phyloP scores from a whole-genome alignment of 1,140 invertebrate genomes.

The Drosophila prosaltans region DNA sequence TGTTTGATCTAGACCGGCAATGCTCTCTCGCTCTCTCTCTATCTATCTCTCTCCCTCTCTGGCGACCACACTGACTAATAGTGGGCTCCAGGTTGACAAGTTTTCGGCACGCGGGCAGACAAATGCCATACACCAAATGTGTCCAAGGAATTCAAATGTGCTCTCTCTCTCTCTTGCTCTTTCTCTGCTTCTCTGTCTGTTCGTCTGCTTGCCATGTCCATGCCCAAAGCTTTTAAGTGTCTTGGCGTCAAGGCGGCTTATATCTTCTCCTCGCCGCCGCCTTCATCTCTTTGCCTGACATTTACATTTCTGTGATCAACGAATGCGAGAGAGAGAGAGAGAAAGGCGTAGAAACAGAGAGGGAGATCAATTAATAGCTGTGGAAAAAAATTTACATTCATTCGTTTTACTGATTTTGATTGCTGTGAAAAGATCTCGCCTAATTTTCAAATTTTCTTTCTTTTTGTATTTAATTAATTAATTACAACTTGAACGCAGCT shows the following conservation, averaged over 20 bases:
- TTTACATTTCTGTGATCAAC: constrained; percentile 72
- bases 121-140: constrained; percentile 56
- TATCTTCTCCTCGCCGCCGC: constrained; percentile 38
- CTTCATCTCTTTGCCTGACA: constrained; percentile 42
- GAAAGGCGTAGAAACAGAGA: background rate
- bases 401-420: constrained; percentile 42
- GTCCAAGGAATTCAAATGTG: constrained; percentile 61
- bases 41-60: background rate
- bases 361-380: constrained; percentile 66
- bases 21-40: constrained; percentile 15
- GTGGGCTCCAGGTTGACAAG: constrained; percentile 63
- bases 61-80: constrained; percentile 44
- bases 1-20: constrained; percentile 71
- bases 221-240: constrained; percentile 79
- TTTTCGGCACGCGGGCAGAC: constrained; percentile 82
- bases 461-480: constrained; percentile 77
- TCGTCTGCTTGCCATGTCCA: constrained; percentile 34
- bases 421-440: constrained; percentile 75
- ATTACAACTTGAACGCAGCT: constrained; percentile 25
- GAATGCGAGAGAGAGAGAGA: constrained; percentile 20
- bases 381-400: constrained; percentile 68
- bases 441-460: constrained; percentile 52
- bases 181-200: background rate
- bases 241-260: constrained; percentile 78
- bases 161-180: background rate